Base-by-base conservation (phyloP, 2,797 vertebrate species). In the Pangasius djambal region DNA sequence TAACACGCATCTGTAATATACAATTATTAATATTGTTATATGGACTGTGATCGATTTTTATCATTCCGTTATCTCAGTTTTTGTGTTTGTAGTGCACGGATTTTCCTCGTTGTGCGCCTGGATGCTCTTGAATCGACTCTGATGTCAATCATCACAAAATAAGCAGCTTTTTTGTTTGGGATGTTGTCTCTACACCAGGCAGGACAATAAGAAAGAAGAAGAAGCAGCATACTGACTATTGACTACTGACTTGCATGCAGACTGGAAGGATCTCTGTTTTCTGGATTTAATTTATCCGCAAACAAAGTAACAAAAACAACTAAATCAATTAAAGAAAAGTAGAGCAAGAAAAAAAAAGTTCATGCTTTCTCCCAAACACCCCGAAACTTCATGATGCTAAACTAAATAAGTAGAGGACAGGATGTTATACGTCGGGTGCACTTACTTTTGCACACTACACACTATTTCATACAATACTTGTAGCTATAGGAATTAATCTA, bases 151-250 rank as follows among this genome's bases (percentile, higher is more conserved):
- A 94, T 95, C 96, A 96, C 97, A 97, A 84, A 97, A 97, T 95
- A 96, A 95, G 94, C 94, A 95, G 92, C 0, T 61, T 57, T 67
- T 81, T 96, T 97, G 96, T 97, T 96, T 95, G 95, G 94, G 94
- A 95, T 96, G 96, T 97, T 97, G 97, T 96, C 95, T 92, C 95
- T 96, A 97, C 97, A 97, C 65, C 81, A 63, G 37, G 25, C 59
- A 63, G 65, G 18, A 95, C 94, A 94, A 94, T 94, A 92, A 97
- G 97, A 18, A 52, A n/a, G n/a, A 61, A 82, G 34, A 61, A n/a
- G n/a, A 83, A 82, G 57, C 25, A 59, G 61, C 18, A 83, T 25
- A 83, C 3, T 28, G 40, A 48, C 12, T 48, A 84, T 4, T 28
- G 40, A 48, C 12, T 48, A 84, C 0, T 55, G 50, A 34, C 15